Conservation (phyloP, 2,888 invertebrate genomes). For the Ecdyonurus torrentis region DNA sequence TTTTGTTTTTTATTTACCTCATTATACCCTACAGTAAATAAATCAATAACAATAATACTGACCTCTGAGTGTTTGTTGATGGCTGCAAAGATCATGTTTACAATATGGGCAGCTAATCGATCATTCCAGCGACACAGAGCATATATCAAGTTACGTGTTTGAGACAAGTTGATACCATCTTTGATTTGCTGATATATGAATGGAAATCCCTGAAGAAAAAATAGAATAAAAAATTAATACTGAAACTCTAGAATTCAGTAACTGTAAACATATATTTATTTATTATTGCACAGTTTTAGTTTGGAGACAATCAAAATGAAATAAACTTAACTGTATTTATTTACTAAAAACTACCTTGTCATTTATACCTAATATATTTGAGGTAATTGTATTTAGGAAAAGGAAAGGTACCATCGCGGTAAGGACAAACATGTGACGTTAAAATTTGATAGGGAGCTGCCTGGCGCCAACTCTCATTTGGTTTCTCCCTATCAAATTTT, state of each 20-base stretch:
- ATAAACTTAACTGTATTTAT: too few relatives aligned
- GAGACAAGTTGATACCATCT: slow-evolving; percentile 80
- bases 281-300: background rate
- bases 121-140: slow-evolving; percentile 86
- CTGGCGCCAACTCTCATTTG: too few relatives aligned
- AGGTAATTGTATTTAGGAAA: too few relatives aligned
- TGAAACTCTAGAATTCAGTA: background rate
- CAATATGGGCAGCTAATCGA: slow-evolving; percentile 69
- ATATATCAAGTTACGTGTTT: slow-evolving; percentile 81
- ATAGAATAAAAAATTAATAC: slow-evolving; percentile 1
- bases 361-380: too few relatives aligned
- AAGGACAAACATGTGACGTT: too few relatives aligned
- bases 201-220: slow-evolving; percentile 56
- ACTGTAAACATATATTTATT: background rate
- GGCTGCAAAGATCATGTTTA: slow-evolving; percentile 78
- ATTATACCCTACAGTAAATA: background rate
- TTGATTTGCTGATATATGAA: slow-evolving; percentile 90
- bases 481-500: too few relatives aligned
- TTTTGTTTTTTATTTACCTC: too few relatives aligned
- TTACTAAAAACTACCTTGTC: too few relatives aligned
- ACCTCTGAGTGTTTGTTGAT: slow-evolving; percentile 83
- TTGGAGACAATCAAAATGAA: slow-evolving; percentile 6
- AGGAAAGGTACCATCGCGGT: too few relatives aligned
- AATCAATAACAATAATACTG: slow-evolving; percentile 16
- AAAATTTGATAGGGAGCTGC: too few relatives aligned